These are phyloP conservation scores for Porites cylindrica DNA, from an alignment of 92 coral and sea anemone species.

Conservation along the genomic window DNA sequence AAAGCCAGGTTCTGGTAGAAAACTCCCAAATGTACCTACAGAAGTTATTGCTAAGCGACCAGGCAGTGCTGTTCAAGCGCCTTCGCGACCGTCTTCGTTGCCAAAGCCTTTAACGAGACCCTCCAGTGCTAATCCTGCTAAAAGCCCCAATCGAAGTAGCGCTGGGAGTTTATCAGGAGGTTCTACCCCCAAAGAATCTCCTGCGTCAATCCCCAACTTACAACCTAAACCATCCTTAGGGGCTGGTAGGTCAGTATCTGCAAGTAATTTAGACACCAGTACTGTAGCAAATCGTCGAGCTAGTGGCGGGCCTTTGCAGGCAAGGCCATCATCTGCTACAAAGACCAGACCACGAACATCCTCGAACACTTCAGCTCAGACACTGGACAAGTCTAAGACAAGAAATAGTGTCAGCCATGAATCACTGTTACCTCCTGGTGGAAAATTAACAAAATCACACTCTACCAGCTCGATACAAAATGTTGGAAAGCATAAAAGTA, in stretches of 20 bases:
- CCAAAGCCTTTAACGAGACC: slow-evolving; percentile 72
- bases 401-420: slow-evolving; percentile 69
- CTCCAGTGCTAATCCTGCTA: slow-evolving; percentile 58
- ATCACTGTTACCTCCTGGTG: slow-evolving; percentile 60
- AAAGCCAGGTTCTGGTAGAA: slow-evolving; percentile 90
- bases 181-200: slow-evolving; percentile 79
- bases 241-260: slow-evolving; percentile 65
- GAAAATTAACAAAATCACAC: slow-evolving; percentile 87
- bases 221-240: slow-evolving; percentile 57
- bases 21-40: slow-evolving; percentile 83
- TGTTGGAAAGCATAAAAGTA: slow-evolving; percentile 50
- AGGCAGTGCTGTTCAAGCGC: slow-evolving; percentile 59
- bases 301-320: slow-evolving; percentile 64
- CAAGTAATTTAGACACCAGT: slow-evolving; percentile 44
- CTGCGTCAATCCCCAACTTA: slow-evolving; percentile 67
- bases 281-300: slow-evolving; percentile 54
- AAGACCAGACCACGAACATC: slow-evolving; percentile 62
- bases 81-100: slow-evolving; percentile 71
- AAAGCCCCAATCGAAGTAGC: slow-evolving; percentile 68
- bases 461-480: slow-evolving; percentile 92
- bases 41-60: slow-evolving; percentile 76
- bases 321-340: slow-evolving; percentile 72
- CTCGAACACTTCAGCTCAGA: slow-evolving; percentile 39
- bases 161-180: slow-evolving; percentile 75
- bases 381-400: slow-evolving; percentile 40